Evolutionary conservation across 2,113 vertebrate genomes (phyloP).

Genomic region (Misgurnus mizolepis): DNA sequence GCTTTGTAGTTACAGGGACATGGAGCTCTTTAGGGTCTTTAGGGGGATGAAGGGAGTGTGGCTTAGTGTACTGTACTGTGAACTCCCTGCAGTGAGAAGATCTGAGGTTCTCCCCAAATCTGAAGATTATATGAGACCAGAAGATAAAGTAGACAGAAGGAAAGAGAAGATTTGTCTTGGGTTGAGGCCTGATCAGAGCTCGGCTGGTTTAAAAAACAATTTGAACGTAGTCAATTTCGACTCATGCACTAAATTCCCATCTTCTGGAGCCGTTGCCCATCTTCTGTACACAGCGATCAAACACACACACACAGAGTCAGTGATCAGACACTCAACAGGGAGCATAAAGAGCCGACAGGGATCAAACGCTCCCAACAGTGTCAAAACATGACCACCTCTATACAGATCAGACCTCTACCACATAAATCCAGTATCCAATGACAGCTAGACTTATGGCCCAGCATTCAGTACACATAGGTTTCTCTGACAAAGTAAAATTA

Average conservation of each 20-base stretch:
- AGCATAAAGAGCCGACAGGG: slow-evolving; percentile 24
- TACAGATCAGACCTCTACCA: slow-evolving; percentile 29
- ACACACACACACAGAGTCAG: slow-evolving; percentile 21
- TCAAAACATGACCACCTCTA: slow-evolving; percentile 32
- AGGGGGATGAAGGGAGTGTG: too few relatives aligned
- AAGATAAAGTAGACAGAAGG: too few relatives aligned
- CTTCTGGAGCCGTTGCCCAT: background rate
- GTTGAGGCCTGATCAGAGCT: too few relatives aligned
- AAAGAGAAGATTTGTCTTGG: too few relatives aligned
- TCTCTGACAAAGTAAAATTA: background rate
- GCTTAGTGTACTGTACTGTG: too few relatives aligned
- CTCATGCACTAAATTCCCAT: background rate
- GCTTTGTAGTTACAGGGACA: background rate
- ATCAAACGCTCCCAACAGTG: slow-evolving; percentile 43
- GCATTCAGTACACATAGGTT: background rate
- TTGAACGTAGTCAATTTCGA: too few relatives aligned
- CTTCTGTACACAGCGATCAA: background rate
- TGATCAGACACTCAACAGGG: slow-evolving; percentile 41
- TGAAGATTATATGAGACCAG: too few relatives aligned
- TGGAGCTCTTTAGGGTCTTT: too few relatives aligned
- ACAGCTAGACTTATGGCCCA: background rate
- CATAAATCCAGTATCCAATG: background rate
- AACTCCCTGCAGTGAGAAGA: too few relatives aligned
- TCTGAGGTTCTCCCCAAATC: too few relatives aligned
- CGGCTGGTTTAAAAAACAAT: too few relatives aligned